A percentile compares a stretch with the other conserved stretches of the same genome.
These are phyloP conservation scores for Tragopan temminckii DNA, from an alignment of 2,797 vertebrate species.

Conservation along the genomic window DNA sequence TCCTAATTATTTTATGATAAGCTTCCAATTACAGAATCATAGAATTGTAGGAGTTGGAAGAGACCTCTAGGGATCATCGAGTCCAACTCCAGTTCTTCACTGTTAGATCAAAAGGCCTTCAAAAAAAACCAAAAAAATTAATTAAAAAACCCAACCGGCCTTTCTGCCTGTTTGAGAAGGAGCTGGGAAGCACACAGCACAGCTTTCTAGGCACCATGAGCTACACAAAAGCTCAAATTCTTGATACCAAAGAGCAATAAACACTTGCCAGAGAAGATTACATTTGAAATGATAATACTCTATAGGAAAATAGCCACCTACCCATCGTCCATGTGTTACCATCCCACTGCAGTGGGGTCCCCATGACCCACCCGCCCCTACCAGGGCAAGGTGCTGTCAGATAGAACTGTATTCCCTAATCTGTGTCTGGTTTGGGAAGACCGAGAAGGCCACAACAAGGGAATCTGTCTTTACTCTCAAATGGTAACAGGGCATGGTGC, in stretches of 20 bases:
- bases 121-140: neutral
- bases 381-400: neutral
- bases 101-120: neutral
- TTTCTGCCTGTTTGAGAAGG: neutral
- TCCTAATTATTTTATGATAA: neutral
- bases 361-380: neutral
- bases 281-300: neutral
- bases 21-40: neutral
- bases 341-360: neutral
- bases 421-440: neutral
- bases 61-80: no score
- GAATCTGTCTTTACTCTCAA: neutral
- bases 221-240: neutral
- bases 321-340: neutral
- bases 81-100: neutral
- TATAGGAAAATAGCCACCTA: neutral
- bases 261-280: neutral
- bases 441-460: neutral
- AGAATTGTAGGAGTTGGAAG: no score
- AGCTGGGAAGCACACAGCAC: neutral
- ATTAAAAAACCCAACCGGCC: neutral
- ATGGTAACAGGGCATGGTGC: neutral
- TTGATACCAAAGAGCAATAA: neutral
- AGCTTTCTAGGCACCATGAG: neutral
- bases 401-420: neutral